Percentiles rank a stretch among this genome's conserved stretches.
phyloP scores from a whole-genome alignment of 2,797 vertebrate genomes.

The Poecilia gillii region DNA sequence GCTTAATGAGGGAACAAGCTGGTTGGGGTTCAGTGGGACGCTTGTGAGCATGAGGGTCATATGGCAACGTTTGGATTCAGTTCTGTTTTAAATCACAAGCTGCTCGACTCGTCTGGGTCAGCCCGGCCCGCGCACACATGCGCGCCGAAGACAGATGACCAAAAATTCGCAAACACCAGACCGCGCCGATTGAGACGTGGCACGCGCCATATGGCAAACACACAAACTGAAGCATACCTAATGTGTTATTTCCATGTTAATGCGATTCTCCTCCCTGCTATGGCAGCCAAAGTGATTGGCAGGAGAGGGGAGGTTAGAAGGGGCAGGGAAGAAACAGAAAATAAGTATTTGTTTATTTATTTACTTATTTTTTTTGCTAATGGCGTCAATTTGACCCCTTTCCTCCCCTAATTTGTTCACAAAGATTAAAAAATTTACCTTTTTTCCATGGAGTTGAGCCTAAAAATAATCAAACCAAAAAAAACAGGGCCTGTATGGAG shows the following conservation, averaged over 20 bases:
- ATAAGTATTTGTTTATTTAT: conserved; percentile 35
- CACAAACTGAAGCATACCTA: conserved; percentile 82
- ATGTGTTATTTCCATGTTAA: conserved; percentile 89
- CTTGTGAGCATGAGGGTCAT: conserved; percentile 57
- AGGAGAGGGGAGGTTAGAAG: conserved; percentile 43
- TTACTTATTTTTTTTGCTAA: background rate
- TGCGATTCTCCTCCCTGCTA: conserved; percentile 73
- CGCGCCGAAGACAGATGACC: conserved; percentile 29
- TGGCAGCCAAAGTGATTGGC: conserved; percentile 85
- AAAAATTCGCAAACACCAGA: conserved; percentile 53
- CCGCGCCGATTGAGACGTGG: conserved; percentile 46
- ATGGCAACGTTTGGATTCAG: conserved; percentile 53
- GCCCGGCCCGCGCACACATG: conserved; percentile 27
- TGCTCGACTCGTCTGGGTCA: conserved; percentile 40
- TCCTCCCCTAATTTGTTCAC: conserved; percentile 26
- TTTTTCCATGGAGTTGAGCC: conserved; percentile 38
- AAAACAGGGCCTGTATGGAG: conserved; percentile 35
- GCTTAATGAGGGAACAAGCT: conserved; percentile 44
- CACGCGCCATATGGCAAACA: conserved; percentile 72
- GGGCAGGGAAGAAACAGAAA: conserved; percentile 40
- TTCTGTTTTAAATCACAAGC: conserved; percentile 64
- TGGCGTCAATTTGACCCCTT: conserved; percentile 53
- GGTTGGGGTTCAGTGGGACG: conserved; percentile 45
- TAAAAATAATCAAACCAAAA: conserved; percentile 43
- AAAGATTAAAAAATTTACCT: conserved; percentile 58